Evolutionary conservation across 2,113 vertebrate genomes (phyloP), one percentile per base, ranked within the genome.

Genomic region (Jaculus jaculus): DNA sequence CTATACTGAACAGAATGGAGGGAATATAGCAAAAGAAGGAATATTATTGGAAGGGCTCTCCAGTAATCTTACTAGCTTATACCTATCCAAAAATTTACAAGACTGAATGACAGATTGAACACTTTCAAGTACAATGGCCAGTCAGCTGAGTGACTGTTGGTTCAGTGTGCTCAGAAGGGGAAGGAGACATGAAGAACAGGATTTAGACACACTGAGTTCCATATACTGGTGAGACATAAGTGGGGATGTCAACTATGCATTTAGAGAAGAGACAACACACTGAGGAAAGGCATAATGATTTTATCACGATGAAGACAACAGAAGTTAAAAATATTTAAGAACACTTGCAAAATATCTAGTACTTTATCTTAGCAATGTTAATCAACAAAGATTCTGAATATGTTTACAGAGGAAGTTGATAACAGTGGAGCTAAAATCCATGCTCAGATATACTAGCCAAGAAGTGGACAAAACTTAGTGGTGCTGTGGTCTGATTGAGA

Each of bases 321-420:
- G 20, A 84, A 92, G 92, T 28, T 89, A 93, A 61, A 24, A 66
- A 60, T 6, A 58, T 96, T 87, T 81, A 30, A 21, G 47, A 89
- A 60, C 12, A 32, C 7, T 37, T 63, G 2, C 63, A 79, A 61
- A 94, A 60, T 16, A 5, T 32, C 81, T 42, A 20, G 11, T 60
- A 83, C 37, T 63, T 91, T 91, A 83, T 80, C 78, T 86, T 34
- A 95, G 15, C 37, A 84, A 72, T 28, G 54, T 71, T 85, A 69
- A 28, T 81, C 84, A 94, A 63, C 2, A 84, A 87, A 93, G 58
- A 68, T 24, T 34, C 21, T 39, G 37, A 58, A 84, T 91, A 61
- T 91, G 37, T 83, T 87, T 24, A 54, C 77, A 89, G 75, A 26
- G 54, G 94, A 91, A 60, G 73, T 12, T 47, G 21, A 8, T 72